These are phyloP conservation scores for Buceros bicornis DNA, from an alignment of 2,797 vertebrate genomes.

Conservation along the genomic window DNA sequence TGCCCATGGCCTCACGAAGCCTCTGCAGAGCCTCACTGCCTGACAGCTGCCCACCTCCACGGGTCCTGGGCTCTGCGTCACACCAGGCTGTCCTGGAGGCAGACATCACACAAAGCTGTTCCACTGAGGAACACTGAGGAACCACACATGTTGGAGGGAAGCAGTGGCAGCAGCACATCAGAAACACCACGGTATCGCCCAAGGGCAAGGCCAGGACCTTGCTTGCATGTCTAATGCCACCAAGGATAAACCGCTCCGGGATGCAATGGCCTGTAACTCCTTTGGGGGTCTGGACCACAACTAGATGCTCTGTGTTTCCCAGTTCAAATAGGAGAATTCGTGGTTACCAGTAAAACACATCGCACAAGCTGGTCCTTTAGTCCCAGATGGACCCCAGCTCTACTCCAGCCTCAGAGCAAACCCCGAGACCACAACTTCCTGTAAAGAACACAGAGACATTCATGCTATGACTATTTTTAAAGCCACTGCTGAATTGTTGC, in stretches of 20 bases:
- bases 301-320: neutral
- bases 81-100: fast-evolving
- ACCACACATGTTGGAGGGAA: neutral
- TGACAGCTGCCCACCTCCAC: neutral
- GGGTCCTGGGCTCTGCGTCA: neutral
- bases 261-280: neutral
- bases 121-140: fast-evolving
- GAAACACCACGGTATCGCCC: no score
- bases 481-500: neutral
- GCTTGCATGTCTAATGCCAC: neutral
- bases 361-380: no score
- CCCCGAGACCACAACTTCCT: neutral
- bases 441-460: neutral
- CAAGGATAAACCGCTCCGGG: neutral
- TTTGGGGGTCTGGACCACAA: neutral
- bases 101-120: neutral
- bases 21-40: neutral
- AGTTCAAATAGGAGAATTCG: neutral
- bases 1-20: neutral
- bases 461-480: neutral
- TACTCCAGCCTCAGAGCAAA: neutral
- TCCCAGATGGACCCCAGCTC: neutral
- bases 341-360: neutral
- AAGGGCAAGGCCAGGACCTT: neutral
- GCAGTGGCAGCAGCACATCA: fast-evolving